Conservation (phyloP, 2,113 vertebrate genomes). For the Syngnathus floridae region DNA sequence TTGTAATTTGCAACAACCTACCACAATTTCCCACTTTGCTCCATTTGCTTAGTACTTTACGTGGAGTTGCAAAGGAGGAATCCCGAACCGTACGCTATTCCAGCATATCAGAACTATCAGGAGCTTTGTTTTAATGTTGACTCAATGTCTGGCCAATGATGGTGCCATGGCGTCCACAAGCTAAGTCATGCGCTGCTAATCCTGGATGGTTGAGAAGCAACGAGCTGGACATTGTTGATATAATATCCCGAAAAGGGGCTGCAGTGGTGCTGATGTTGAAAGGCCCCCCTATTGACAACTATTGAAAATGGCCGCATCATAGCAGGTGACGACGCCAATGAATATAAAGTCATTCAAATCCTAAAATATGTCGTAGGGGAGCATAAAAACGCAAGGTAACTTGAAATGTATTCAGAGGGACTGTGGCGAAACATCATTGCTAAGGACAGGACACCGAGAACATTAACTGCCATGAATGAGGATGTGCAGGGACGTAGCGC, state of each 20-base stretch:
- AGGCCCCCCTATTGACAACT: not conserved
- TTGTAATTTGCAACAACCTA: not conserved
- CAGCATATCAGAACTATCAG: not conserved
- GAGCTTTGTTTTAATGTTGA: not conserved
- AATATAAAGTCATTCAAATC: not conserved
- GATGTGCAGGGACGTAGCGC: not conserved
- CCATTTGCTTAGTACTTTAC: not conserved
- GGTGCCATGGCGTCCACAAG: not conserved
- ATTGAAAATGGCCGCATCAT: not conserved
- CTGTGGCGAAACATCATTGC: not conserved
- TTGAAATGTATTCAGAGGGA: not conserved
- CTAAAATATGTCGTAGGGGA: not conserved
- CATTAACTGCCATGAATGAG: constrained; percentile 19
- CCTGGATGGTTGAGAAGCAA: constrained; percentile 24
- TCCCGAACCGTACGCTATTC: not conserved
- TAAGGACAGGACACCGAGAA: constrained; percentile 11
- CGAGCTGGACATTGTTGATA: constrained; percentile 34
- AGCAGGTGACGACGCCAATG: not conserved
- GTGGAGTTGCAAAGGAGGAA: not conserved
- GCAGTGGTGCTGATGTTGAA: constrained; percentile 5
- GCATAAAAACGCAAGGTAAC: not conserved
- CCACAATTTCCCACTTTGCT: not conserved
- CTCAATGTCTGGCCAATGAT: not conserved
- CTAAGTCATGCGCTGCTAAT: constrained; percentile 12
- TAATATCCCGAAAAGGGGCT: constrained; percentile 19